Conservation (phyloP, 2,797 vertebrate species). For the Sciurus vulgaris region DNA sequence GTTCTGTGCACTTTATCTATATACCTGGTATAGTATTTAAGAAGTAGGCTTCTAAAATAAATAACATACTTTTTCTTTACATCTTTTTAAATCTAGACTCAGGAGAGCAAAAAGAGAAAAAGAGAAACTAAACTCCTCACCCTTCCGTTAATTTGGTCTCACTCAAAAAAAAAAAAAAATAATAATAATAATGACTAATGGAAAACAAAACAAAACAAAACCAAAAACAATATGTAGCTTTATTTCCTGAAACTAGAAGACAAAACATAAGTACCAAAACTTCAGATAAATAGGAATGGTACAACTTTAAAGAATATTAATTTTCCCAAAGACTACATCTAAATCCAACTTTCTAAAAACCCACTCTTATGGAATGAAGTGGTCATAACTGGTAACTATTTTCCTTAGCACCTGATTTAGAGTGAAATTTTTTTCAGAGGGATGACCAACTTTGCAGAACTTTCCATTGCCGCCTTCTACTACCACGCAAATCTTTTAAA, state of each 20-base stretch:
- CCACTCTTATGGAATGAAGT: background rate
- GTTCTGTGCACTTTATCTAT: background rate
- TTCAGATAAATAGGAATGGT: background rate
- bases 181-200: conserved; percentile 7
- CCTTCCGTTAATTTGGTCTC: conserved; percentile 34
- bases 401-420: background rate
- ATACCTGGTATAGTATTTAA: background rate
- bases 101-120: background rate
- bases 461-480: background rate
- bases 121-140: conserved; percentile 24
- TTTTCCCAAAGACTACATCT: background rate
- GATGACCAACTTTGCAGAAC: background rate
- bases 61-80: background rate
- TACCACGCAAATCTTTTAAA: background rate
- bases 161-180: background rate
- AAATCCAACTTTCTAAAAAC: background rate
- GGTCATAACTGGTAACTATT: background rate
- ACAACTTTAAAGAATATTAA: background rate
- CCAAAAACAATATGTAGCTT: conserved; percentile 15
- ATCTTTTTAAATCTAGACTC: background rate
- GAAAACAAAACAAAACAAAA: background rate
- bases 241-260: conserved; percentile 47
- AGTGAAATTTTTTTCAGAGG: background rate
- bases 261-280: conserved; percentile 1
- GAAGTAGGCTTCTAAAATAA: background rate